A percentile compares a stretch with the other conserved stretches of the same genome.
phyloP scores from a whole-genome alignment of 2,888 invertebrate genomes.

The Apodemia duryi region DNA sequence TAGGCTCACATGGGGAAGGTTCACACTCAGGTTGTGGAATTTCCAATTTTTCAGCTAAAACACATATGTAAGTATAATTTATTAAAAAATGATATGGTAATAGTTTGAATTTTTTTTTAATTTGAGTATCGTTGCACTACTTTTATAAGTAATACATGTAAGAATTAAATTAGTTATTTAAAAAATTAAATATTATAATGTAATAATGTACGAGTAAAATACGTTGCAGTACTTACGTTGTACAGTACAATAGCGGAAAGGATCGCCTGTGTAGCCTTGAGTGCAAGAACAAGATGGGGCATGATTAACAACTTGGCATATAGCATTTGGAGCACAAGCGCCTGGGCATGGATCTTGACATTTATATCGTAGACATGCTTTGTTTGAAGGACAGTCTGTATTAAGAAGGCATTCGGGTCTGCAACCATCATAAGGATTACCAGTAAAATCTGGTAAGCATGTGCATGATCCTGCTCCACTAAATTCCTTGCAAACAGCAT shows the following conservation, averaged over 20 bases:
- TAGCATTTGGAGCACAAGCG: constrained; percentile 86
- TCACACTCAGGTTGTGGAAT: constrained; percentile 78
- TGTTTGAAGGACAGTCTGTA: constrained; percentile 85
- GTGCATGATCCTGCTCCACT: constrained; percentile 83
- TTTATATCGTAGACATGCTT: constrained; percentile 85
- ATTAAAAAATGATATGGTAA: too few species aligned
- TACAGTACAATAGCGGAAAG: constrained; percentile 81
- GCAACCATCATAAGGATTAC: constrained; percentile 89
- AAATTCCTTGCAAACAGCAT: constrained; percentile 81
- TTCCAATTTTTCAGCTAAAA: constrained; percentile 43
- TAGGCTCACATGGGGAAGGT: constrained; percentile 87
- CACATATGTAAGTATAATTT: neutral
- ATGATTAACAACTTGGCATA: constrained; percentile 86
- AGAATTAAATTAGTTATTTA: neutral
- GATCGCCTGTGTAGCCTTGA: constrained; percentile 85
- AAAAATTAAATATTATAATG: neutral
- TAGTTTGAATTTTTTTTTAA: too few species aligned
- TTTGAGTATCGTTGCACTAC: too few species aligned
- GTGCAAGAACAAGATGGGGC: constrained; percentile 84
- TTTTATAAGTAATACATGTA: too few species aligned
- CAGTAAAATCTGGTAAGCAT: constrained; percentile 85
- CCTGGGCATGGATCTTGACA: constrained; percentile 89
- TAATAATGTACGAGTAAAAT: too few species aligned
- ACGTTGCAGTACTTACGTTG: constrained; percentile 70
- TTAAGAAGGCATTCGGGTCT: constrained; percentile 86